A percentile compares a stretch with the other conserved stretches of the same genome.
phyloP scores from a whole-genome alignment of 2,797 vertebrate species.

The Melanotaenia boesemani region DNA sequence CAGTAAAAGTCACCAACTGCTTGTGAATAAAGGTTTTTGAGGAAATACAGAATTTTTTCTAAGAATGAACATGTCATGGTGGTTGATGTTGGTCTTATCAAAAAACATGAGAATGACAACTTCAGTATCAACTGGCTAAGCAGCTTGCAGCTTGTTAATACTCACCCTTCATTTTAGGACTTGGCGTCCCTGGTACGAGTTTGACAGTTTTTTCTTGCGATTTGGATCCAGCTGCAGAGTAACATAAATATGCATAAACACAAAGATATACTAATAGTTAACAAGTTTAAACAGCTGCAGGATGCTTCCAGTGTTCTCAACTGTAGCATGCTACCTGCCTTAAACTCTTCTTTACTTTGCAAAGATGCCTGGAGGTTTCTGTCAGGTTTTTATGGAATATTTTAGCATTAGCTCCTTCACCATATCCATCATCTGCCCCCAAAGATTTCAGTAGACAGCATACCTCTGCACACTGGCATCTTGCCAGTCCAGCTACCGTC shows the following conservation, averaged over 20 bases:
- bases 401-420: constrained; percentile 15
- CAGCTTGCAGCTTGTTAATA: constrained; percentile 42
- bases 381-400: constrained; percentile 1
- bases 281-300: constrained; percentile 34
- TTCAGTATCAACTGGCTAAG: constrained; percentile 12
- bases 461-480: constrained; percentile 96
- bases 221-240: constrained; percentile 91
- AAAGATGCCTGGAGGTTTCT: constrained; percentile 10
- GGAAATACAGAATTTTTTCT: neutral
- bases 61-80: neutral
- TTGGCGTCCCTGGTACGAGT: constrained; percentile 89
- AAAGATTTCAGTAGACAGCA: constrained; percentile 38
- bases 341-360: constrained; percentile 28
- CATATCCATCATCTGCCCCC: constrained; percentile 25
- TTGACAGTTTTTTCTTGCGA: constrained; percentile 92
- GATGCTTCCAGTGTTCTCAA: constrained; percentile 32
- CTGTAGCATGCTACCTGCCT: constrained; percentile 31
- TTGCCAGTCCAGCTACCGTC: constrained; percentile 98
- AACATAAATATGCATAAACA: constrained; percentile 68
- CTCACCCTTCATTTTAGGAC: constrained; percentile 94
- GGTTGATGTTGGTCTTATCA: neutral
- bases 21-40: neutral
- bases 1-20: neutral
- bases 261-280: constrained; percentile 44
- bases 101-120: constrained; percentile 7